Conservation (phyloP, 2,113 vertebrate species). For the Climacteris rufus region DNA sequence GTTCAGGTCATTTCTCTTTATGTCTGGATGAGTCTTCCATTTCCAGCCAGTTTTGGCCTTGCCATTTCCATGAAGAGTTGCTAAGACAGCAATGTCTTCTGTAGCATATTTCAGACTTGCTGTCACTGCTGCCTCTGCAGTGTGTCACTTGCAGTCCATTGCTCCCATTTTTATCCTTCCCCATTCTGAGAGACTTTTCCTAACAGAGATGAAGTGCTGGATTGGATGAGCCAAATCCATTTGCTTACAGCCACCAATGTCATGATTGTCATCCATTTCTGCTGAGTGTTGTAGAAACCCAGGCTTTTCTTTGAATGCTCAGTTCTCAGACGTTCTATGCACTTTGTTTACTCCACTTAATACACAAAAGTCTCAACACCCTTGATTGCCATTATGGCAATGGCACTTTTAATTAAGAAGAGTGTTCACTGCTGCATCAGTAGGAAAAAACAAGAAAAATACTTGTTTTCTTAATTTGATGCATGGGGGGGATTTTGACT, state of each 20-base stretch:
- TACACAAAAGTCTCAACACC: not conserved
- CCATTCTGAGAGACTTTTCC: not conserved
- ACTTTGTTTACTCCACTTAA: not conserved
- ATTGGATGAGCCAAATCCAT: not conserved
- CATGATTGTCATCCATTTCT: not conserved
- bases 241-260: not conserved
- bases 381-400: not conserved
- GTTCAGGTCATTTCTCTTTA: not conserved
- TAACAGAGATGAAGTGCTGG: not conserved
- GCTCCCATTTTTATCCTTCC: not conserved
- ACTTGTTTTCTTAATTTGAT: not conserved
- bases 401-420: not conserved
- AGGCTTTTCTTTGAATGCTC: not conserved
- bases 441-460: not conserved
- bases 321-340: not conserved
- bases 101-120: not conserved
- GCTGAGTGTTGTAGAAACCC: not conserved
- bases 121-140: constrained; percentile 3
- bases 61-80: not conserved
- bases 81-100: not conserved
- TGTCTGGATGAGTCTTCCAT: not conserved
- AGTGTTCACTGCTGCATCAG: not conserved
- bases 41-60: not conserved
- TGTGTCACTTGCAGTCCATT: not conserved
- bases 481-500: not conserved